A percentile compares a stretch with the other conserved stretches of the same genome.
These are phyloP conservation scores for Caenorhabditis drosophilae DNA, from an alignment of 2,888 invertebrate genomes.

Conservation along the genomic window DNA sequence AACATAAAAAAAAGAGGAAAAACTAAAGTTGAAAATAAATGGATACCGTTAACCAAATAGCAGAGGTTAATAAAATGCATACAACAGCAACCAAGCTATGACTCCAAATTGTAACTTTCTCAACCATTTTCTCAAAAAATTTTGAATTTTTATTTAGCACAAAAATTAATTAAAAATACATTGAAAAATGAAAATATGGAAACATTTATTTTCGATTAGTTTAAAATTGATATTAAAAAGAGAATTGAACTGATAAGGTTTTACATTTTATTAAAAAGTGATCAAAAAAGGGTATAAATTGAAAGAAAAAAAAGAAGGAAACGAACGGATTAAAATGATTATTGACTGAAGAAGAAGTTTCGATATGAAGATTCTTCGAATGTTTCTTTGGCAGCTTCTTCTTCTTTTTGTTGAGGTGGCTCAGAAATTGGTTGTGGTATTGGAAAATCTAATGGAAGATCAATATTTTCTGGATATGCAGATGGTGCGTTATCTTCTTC, in stretches of 20 bases:
- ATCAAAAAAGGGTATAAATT: no score
- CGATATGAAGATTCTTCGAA: slow-evolving; percentile 47
- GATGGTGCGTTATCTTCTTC: slow-evolving; percentile 33
- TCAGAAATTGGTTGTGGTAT: slow-evolving; percentile 10
- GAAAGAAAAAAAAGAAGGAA: no score
- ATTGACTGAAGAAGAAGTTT: slow-evolving; percentile 27
- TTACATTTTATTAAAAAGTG: no score
- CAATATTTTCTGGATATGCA: slow-evolving; percentile 18
- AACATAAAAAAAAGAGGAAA: background rate
- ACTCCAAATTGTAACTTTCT: slow-evolving; percentile 20
- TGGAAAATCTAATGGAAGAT: background rate
- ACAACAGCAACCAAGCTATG: slow-evolving; percentile 35
- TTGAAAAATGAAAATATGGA: no score
- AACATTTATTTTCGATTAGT: no score
- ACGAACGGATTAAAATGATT: no score
- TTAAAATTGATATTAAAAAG: no score
- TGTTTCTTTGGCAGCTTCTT: slow-evolving; percentile 32
- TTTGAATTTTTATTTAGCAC: no score
- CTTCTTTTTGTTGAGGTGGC: slow-evolving; percentile 6
- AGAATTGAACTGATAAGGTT: no score
- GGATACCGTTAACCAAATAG: slow-evolving; percentile 52
- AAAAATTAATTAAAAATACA: no score
- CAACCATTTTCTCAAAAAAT: no score
- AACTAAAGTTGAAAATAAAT: background rate
- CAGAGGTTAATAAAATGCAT: slow-evolving; percentile 40